Conservation (phyloP, 2,113 vertebrate species). For the Fregetta grallaria region DNA sequence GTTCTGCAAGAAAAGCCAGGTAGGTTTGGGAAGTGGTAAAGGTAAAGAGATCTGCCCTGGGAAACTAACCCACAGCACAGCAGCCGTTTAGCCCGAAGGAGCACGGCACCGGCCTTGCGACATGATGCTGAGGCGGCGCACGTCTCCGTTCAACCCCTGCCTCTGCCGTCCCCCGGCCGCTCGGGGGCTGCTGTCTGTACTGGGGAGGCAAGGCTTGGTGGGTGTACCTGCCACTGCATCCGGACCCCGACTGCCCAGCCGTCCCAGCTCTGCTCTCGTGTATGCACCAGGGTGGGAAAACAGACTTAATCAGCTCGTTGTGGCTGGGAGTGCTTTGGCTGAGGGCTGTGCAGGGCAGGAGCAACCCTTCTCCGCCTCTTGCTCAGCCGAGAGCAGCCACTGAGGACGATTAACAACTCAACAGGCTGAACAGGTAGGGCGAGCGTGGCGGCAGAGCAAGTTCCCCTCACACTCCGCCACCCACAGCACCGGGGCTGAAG, state of each 20-base stretch:
- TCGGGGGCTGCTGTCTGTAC: not conserved
- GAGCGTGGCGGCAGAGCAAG: not conserved
- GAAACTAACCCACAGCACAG: not conserved
- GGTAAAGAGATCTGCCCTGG: not conserved
- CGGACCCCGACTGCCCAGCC: fast-evolving
- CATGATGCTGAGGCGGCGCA: fast-evolving
- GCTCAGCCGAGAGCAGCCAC: not conserved
- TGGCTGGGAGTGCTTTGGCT: not conserved
- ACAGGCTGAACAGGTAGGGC: conserved; percentile 44
- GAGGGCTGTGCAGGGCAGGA: not conserved
- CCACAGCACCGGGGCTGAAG: not conserved
- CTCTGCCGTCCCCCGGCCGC: fast-evolving
- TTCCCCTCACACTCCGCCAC: conserved; percentile 19
- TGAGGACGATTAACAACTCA: not conserved
- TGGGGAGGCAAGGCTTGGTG: not conserved
- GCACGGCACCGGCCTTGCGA: fast-evolving
- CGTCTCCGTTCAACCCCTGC: fast-evolving
- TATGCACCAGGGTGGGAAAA: not conserved
- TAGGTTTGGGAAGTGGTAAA: not conserved
- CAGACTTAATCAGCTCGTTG: not conserved
- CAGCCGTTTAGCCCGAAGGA: not conserved
- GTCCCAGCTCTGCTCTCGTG: fast-evolving
- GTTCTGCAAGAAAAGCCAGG: not conserved
- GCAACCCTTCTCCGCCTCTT: not conserved
- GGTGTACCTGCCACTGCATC: too few relatives aligned